Evolutionary conservation across 2,113 vertebrate genomes (phyloP).

Genomic region (Lutjanus erythropterus): DNA sequence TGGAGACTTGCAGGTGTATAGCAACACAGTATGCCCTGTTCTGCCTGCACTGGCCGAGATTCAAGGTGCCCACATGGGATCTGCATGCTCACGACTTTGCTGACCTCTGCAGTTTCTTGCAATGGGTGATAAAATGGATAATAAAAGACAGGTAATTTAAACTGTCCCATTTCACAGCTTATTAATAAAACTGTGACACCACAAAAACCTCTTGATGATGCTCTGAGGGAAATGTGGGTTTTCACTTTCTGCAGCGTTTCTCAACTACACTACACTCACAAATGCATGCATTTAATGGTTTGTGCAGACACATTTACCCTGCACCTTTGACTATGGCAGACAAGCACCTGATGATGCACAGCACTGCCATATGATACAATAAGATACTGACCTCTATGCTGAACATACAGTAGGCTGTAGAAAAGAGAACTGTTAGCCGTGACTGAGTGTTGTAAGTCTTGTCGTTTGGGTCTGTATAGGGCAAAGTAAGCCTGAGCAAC

Average conservation of each 20-base stretch:
- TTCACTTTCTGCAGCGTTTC: constrained; percentile 13
- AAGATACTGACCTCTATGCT: neutral
- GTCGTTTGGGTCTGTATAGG: neutral
- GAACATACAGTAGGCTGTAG: neutral
- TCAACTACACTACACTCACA: neutral
- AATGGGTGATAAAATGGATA: neutral
- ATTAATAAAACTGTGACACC: neutral
- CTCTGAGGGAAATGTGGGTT: neutral
- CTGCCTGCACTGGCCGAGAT: constrained; percentile 4
- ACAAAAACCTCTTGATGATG: neutral
- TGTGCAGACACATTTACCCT: neutral
- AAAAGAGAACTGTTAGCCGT: no score
- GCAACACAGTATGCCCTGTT: neutral
- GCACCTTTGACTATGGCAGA: neutral
- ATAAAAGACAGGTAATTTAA: neutral
- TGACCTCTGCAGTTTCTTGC: constrained; percentile 33
- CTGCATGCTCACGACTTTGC: constrained; percentile 11
- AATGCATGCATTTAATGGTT: neutral
- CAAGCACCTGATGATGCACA: neutral
- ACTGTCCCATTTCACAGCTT: neutral
- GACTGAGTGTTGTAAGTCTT: neutral
- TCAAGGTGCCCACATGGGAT: neutral
- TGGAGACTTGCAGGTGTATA: neutral
- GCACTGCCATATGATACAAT: neutral
- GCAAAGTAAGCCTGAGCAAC: neutral